These are phyloP conservation scores for Drosophila antonietae DNA, from an alignment of 2,888 invertebrate genomes.

Conservation along the genomic window DNA sequence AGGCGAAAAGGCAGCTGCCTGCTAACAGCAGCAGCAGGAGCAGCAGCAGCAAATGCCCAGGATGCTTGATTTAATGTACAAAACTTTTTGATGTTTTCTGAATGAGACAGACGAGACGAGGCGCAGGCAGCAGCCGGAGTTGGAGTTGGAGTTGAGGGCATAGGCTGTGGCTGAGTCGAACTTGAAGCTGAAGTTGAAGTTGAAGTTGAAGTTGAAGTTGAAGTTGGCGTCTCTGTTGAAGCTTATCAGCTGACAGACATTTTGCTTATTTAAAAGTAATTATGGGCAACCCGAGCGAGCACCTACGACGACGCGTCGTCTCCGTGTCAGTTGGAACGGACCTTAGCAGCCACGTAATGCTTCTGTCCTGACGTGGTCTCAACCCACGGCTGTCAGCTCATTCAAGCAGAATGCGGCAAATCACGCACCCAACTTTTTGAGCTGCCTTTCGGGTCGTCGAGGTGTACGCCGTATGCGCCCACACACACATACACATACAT, in stretches of 20 bases:
- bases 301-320: constrained; percentile 30
- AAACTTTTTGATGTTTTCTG: constrained; percentile 74
- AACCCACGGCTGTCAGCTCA: constrained; percentile 61
- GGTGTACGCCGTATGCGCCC: constrained; percentile 8
- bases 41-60: constrained; percentile 65
- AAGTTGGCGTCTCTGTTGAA: not conserved
- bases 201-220: not conserved
- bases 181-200: not conserved
- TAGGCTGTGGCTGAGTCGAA: not conserved
- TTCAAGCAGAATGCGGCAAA: constrained; percentile 76
- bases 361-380: not conserved
- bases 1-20: constrained; percentile 52
- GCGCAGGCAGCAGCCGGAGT: not conserved
- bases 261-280: constrained; percentile 75
- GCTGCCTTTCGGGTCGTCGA: constrained; percentile 10
- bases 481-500: not conserved
- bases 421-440: constrained; percentile 62
- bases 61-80: constrained; percentile 78
- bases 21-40: constrained; percentile 65
- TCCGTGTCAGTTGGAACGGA: constrained; percentile 33
- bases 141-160: not conserved
- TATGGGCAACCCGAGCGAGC: constrained; percentile 60
- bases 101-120: constrained; percentile 10
- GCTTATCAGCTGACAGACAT: constrained; percentile 54
- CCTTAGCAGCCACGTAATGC: not conserved